Percentiles rank a stretch among this genome's conserved stretches.
Conservation (phyloP, 1,140 invertebrate genomes). For the Drosophila jambulina region DNA sequence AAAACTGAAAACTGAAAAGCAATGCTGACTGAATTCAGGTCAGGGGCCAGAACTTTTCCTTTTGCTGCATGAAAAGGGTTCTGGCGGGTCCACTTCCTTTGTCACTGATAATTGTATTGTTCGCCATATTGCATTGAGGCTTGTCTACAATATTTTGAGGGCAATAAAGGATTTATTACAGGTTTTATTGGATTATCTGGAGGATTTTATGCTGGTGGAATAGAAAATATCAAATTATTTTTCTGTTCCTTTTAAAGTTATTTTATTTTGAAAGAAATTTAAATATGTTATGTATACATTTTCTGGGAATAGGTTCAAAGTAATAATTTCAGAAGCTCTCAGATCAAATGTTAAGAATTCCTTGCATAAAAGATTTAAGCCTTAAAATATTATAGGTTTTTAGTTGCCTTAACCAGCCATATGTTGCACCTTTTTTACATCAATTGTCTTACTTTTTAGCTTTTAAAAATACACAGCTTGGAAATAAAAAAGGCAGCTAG, state of each 20-base stretch:
- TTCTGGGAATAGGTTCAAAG: too few relatives aligned
- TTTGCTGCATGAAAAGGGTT: constrained; percentile 31
- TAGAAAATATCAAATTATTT: neutral
- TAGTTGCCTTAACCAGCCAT: neutral
- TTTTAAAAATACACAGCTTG: neutral
- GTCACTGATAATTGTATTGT: constrained; percentile 38
- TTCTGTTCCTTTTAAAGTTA: neutral
- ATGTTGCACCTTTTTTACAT: neutral
- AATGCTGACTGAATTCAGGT: constrained; percentile 19
- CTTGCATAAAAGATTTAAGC: too few relatives aligned
- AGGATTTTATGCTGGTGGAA: neutral
- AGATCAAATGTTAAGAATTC: too few relatives aligned
- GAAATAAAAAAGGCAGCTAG: neutral
- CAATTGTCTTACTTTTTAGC: neutral
- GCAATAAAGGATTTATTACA: constrained; percentile 8
- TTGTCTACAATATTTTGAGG: constrained; percentile 14
- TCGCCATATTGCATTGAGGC: neutral
- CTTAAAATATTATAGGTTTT: neutral
- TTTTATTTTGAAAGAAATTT: neutral
- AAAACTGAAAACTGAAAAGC: constrained; percentile 10
- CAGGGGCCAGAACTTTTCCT: constrained; percentile 27
- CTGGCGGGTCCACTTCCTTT: constrained; percentile 23
- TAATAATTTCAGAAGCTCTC: too few relatives aligned
- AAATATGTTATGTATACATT: too few relatives aligned
- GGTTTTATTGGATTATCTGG: constrained; percentile 15